Conservation (phyloP, 2,113 vertebrate genomes). For the Tupaia tana region DNA sequence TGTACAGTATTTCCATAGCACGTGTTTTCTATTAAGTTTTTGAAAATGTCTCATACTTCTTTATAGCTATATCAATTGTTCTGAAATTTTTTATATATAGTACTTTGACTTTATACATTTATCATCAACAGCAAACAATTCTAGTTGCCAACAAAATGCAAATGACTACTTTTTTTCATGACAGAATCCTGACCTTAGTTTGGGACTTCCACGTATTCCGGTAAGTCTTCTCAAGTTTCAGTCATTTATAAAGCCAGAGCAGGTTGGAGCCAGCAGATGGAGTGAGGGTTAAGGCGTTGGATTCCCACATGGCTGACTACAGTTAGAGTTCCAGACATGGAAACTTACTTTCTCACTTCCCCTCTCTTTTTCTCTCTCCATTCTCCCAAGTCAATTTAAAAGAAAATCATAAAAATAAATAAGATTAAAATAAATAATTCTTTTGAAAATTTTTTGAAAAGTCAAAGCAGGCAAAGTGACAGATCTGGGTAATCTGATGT, state of each 20-base stretch:
- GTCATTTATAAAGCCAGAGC: background rate
- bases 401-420: too few relatives aligned
- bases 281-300: too few relatives aligned
- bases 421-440: too few relatives aligned
- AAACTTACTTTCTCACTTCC: too few relatives aligned
- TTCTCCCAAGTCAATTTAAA: too few relatives aligned
- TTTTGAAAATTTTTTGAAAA: background rate
- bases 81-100: background rate
- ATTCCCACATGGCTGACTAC: too few relatives aligned
- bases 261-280: background rate
- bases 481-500: background rate
- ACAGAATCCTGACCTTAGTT: background rate
- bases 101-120: background rate
- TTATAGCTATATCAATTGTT: background rate
- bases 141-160: background rate
- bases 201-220: background rate
- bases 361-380: too few relatives aligned
- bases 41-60: background rate
- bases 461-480: background rate
- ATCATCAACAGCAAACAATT: background rate
- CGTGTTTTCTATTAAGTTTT: too few relatives aligned
- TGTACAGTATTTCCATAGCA: too few relatives aligned
- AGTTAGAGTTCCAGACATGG: too few relatives aligned
- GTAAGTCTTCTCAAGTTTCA: background rate
- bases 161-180: background rate